Evolutionary conservation across 2,888 invertebrate genomes (phyloP), one percentile per base, ranked within the genome.

Genomic region (Mesoligia furuncula): DNA sequence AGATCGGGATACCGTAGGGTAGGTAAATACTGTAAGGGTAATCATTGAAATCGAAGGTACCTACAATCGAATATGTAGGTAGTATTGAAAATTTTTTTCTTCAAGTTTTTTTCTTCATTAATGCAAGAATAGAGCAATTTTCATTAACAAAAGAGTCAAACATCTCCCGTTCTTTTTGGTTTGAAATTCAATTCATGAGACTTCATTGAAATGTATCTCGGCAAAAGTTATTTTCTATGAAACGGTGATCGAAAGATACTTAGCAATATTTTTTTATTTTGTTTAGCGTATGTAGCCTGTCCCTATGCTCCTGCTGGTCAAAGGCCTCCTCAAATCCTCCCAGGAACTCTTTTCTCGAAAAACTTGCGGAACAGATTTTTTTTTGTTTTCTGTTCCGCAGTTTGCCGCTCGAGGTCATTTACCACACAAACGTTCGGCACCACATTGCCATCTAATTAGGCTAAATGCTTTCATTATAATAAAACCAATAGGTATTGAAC

Each of bases 401-500:
- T 24, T 54, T 57, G n/a, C n/a, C n/a, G n/a, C 24, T 57, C 42
- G 64, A 83, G 59, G 36, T 11, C 48, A 42, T 77, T 68, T 39
- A 8, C 45, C 42, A 17, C 42, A 69, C 59, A 66, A 61, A 39
- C 68, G 68, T 48, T n/a, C n/a, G 66, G 20, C 62, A 71, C n/a
- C 27, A 48, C 67, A 42, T 54, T 3, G n/a, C 74, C 15, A 45
- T 31, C 64, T 73, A 88, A 88, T 88, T 83, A 88, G 81, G 88
- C 69, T 81, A 86, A 87, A 81, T 48, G 83, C 77, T 81, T 88
- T 84, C 74, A 86, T 89, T 83, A 73, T 67, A 81, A 27, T 54
- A 88, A 89, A 81, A 88, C 88, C 89, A 89, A 88, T 73, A 89
- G 79, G 80, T 78, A 51, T 70, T 69, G 82, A 80, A 75, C 76